Base-by-base conservation (phyloP, 2,797 vertebrate species). In the Galaxias olidus region DNA sequence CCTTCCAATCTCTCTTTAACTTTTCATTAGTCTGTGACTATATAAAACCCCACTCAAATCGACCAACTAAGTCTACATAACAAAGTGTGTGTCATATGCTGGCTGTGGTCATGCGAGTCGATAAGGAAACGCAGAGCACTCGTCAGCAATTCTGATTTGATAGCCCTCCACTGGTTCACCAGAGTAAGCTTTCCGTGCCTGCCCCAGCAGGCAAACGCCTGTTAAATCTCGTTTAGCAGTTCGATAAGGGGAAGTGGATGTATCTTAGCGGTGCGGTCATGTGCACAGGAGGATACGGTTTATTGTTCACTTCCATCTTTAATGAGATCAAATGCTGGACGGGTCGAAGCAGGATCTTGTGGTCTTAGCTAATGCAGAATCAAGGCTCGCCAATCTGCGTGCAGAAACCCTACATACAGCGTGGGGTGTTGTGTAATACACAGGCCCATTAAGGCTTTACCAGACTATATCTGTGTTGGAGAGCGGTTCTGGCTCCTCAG, bases 221-320 rank as follows among this genome's bases (percentile, higher is more conserved):
- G 65, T 73, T 85, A 68, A 81, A 71, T 84, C 74, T 82, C 80
- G 85, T 83, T 86, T 85, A 83, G 76, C 78, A 81, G 72, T 74
- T 70, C 75, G 70, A 77, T 46, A 67, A 66, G 8, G 56, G 68
- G 57, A 84, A 84, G 75, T 72, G 74, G 69, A 76, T 65, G 78
- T 74, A 82, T 84, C 73, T 60, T 30, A 71, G 68, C 73, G 53
- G 66, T 76, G 69, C 73, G 11, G 78, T 74, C 69, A 67, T 58
- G 74, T 70, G 67, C 80, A 69, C 71, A 73, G 74, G 78, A 84
- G 80, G 83, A 87, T 83, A 77, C 73, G 72, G 76, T 87, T 73
- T 83, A 89, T 80, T 89, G 85, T 85, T 76, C 61, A 72, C 76
- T 86, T 88, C 83, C 82, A 85, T 91, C 81, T 83, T 88, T 90